Evolutionary conservation across 2,797 vertebrate species (phyloP).

Genomic region (Cuculus canorus): DNA sequence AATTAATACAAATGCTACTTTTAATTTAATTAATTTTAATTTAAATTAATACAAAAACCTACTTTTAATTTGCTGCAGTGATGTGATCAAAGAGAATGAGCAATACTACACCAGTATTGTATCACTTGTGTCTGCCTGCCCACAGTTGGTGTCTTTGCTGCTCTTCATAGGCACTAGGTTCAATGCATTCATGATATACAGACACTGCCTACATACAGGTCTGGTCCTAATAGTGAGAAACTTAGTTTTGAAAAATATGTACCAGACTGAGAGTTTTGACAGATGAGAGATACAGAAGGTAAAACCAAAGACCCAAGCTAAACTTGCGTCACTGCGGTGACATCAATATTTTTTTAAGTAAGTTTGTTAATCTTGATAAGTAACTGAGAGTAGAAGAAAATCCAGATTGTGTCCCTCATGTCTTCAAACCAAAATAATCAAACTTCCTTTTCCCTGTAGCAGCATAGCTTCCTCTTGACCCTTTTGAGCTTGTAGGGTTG

Average conservation of each 20-base stretch:
- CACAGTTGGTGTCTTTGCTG: background rate
- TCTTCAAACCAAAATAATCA: background rate
- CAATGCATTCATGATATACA: background rate
- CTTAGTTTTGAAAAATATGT: background rate
- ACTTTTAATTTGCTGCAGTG: background rate
- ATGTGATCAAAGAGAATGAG: background rate
- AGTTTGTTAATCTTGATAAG: background rate
- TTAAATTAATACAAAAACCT: background rate
- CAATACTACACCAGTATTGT: background rate
- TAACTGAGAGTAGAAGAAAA: background rate
- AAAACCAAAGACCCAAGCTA: background rate
- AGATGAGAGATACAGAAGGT: background rate
- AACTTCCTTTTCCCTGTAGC: conserved; percentile 13
- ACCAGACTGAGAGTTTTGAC: background rate
- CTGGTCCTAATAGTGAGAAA: background rate
- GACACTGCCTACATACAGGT: background rate
- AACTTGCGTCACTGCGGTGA: background rate
- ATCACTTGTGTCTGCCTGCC: background rate
- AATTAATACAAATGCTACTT: background rate
- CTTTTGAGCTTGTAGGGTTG: background rate
- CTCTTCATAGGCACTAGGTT: background rate
- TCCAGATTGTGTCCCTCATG: background rate
- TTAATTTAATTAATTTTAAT: too few relatives aligned
- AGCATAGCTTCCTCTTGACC: background rate
- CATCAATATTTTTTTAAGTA: background rate